Conservation (phyloP, 2,888 invertebrate genomes). For the Megalurothrips usitatus region DNA sequence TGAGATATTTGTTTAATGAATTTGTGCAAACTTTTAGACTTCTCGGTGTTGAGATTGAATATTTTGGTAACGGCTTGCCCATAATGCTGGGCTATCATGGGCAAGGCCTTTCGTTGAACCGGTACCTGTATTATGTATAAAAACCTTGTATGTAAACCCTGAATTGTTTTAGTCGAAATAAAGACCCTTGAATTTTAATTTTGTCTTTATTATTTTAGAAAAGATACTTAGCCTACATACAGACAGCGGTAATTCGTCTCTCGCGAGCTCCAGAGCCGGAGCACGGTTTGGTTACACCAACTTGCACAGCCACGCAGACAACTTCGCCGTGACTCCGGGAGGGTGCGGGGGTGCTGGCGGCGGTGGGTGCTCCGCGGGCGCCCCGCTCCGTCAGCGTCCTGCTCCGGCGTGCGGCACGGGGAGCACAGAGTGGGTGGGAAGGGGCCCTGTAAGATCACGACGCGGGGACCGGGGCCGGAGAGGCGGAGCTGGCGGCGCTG, state of each 20-base stretch:
- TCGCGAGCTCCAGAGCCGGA: too few relatives aligned
- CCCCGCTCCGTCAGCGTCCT: too few relatives aligned
- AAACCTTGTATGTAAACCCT: background rate
- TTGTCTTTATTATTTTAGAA: background rate
- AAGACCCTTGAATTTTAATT: background rate
- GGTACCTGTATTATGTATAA: constrained; percentile 8
- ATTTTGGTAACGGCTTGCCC: background rate
- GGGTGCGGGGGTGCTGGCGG: too few relatives aligned
- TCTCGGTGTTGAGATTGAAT: background rate
- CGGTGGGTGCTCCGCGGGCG: too few relatives aligned
- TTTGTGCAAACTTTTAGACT: background rate
- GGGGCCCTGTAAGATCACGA: background rate
- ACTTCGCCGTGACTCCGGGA: too few relatives aligned
- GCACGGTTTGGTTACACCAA: too few relatives aligned
- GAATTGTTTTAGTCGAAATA: background rate
- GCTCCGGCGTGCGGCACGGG: too few relatives aligned
- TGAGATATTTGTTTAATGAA: background rate
- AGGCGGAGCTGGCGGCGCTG: background rate
- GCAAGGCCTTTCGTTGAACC: background rate
- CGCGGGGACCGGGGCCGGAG: background rate
- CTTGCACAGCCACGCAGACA: too few relatives aligned
- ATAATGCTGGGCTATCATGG: background rate
- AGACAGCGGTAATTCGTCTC: background rate
- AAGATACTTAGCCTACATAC: background rate
- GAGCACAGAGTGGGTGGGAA: background rate